phyloP scores from a whole-genome alignment of 1,140 invertebrate species.

The Antheraea mylitta region DNA sequence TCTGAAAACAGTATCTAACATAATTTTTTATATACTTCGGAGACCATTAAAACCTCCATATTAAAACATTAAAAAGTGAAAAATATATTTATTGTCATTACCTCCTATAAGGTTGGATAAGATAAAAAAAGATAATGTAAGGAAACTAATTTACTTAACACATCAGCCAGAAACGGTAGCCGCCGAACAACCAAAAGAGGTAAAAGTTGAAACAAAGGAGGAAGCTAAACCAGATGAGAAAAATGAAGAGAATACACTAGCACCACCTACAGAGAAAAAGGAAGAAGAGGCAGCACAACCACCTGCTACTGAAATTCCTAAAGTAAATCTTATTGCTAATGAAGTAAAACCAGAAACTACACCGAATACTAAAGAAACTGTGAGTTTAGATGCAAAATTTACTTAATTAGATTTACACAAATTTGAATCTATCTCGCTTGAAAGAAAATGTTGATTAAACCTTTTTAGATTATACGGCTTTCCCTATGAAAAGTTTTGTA shows the following conservation, averaged over 20 bases:
- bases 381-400: constrained; percentile 15
- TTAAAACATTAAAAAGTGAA: background rate
- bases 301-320: constrained; percentile 7
- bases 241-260: constrained; percentile 1
- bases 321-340: background rate
- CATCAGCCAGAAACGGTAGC: background rate
- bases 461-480: too few species aligned
- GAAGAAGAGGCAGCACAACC: constrained; percentile 5
- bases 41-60: background rate
- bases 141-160: background rate
- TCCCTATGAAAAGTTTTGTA: too few species aligned
- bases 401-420: background rate
- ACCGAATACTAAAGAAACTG: constrained; percentile 17
- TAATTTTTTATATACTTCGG: background rate
- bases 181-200: constrained; percentile 11
- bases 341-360: constrained; percentile 12
- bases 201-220: constrained; percentile 1
- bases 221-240: constrained; percentile 7
- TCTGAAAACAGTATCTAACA: background rate
- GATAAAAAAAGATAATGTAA: background rate
- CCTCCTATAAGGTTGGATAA: background rate
- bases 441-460: too few species aligned
- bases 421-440: too few species aligned
- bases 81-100: background rate
- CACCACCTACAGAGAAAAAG: constrained; percentile 7